Evolutionary conservation across 2,797 vertebrate genomes (phyloP).

Genomic region (Argyrosomus regius): DNA sequence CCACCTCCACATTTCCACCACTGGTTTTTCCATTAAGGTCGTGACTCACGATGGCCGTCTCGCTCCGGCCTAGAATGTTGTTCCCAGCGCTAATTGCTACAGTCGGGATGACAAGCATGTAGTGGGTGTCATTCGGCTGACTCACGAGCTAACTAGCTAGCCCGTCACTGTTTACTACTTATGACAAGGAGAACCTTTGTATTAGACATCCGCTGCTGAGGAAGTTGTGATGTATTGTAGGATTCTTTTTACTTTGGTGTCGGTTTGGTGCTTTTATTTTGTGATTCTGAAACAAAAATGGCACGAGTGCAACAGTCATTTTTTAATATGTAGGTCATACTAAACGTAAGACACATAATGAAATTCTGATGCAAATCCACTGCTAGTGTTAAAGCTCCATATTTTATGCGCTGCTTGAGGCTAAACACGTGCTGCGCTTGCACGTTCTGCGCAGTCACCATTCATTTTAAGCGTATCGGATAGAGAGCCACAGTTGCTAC

Average conservation of each 20-base stretch:
- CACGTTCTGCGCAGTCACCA: conserved; percentile 11
- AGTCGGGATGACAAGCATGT: conserved; percentile 54
- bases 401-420: conserved; percentile 28
- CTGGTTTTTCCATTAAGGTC: conserved; percentile 74
- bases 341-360: conserved; percentile 46
- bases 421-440: conserved; percentile 24
- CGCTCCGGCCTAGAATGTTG: conserved; percentile 39
- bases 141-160: conserved; percentile 50
- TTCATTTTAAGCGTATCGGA: conserved; percentile 29
- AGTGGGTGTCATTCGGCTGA: conserved; percentile 58
- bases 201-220: conserved; percentile 17
- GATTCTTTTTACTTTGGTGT: background rate
- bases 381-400: conserved; percentile 22
- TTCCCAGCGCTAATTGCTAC: conserved; percentile 73
- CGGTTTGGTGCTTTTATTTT: background rate
- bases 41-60: conserved; percentile 68
- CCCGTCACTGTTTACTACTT: conserved; percentile 16
- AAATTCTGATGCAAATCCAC: conserved; percentile 53
- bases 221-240: background rate
- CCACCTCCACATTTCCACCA: conserved; percentile 53
- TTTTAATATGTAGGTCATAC: conserved; percentile 45
- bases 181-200: conserved; percentile 36
- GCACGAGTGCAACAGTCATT: conserved; percentile 5
- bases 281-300: conserved; percentile 1
- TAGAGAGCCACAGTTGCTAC: background rate